Conservation (phyloP, 2,888 invertebrate genomes). For the Thymelicus lineola region DNA sequence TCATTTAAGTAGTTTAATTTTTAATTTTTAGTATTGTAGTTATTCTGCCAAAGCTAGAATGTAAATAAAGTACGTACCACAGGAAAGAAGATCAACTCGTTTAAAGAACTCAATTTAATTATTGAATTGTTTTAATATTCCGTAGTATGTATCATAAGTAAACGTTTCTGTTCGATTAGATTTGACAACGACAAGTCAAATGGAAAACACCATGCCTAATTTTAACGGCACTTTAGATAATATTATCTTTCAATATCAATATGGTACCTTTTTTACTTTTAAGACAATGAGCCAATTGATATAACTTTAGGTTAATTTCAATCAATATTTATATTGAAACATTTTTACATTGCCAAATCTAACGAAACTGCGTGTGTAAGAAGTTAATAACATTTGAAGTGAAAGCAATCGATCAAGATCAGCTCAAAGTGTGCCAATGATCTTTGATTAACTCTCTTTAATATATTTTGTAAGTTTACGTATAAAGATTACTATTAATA, state of each 20-base stretch:
- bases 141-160: neutral
- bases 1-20: too few relatives aligned
- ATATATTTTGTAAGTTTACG: conserved; percentile 74
- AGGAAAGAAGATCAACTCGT: neutral
- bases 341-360: conserved; percentile 19
- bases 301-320: conserved; percentile 8
- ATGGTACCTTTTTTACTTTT: neutral
- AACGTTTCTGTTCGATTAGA: neutral
- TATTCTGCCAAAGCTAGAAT: conserved; percentile 4
- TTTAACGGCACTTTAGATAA: neutral
- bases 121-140: neutral
- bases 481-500: conserved; percentile 67
- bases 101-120: neutral
- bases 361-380: conserved; percentile 21
- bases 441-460: conserved; percentile 59
- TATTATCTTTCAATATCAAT: neutral
- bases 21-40: conserved; percentile 17
- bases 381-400: conserved; percentile 39
- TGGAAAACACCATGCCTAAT: neutral
- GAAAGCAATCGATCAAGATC: conserved; percentile 46
- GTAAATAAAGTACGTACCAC: neutral
- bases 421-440: conserved; percentile 68
- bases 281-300: conserved; percentile 8
- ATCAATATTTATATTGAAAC: conserved; percentile 19
- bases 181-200: conserved; percentile 4